Conservation (phyloP, 2,888 invertebrate genomes). For the Brenthis daphne region DNA sequence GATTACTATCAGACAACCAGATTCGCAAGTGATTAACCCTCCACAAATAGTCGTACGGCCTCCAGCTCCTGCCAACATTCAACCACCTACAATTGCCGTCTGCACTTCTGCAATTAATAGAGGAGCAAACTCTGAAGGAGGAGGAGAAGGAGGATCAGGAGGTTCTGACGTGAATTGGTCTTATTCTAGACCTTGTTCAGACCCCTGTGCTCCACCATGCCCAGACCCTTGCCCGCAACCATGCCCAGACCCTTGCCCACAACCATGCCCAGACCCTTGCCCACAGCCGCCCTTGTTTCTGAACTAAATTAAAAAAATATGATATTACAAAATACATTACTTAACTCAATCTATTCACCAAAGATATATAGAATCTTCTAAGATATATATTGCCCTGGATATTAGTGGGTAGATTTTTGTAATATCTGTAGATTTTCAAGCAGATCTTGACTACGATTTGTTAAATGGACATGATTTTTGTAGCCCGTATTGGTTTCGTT, state of each 20-base stretch:
- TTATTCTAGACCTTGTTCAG: neutral
- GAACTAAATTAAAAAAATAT: constrained; percentile 2
- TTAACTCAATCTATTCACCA: neutral
- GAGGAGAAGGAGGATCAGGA: constrained; percentile 8
- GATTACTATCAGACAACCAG: constrained; percentile 49
- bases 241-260: neutral
- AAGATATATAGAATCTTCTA: no score
- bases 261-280: neutral
- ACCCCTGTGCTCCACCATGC: neutral
- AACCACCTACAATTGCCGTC: constrained; percentile 53
- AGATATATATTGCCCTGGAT: neutral
- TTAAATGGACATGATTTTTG: constrained; percentile 24
- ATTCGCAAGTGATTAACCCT: constrained; percentile 41
- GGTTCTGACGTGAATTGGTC: constrained; percentile 10
- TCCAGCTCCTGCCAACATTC: constrained; percentile 49
- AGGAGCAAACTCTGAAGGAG: constrained; percentile 8
- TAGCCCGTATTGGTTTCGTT: constrained; percentile 52
- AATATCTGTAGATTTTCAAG: constrained; percentile 1
- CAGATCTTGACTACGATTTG: neutral
- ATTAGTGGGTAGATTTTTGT: neutral
- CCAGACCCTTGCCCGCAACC: neutral
- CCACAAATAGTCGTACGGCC: constrained; percentile 54
- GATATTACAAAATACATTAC: neutral
- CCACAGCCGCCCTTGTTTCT: neutral
- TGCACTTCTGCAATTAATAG: constrained; percentile 31